Evolutionary conservation across 1,140 invertebrate species (phyloP).

Genomic region (Heterodera schachtii): DNA sequence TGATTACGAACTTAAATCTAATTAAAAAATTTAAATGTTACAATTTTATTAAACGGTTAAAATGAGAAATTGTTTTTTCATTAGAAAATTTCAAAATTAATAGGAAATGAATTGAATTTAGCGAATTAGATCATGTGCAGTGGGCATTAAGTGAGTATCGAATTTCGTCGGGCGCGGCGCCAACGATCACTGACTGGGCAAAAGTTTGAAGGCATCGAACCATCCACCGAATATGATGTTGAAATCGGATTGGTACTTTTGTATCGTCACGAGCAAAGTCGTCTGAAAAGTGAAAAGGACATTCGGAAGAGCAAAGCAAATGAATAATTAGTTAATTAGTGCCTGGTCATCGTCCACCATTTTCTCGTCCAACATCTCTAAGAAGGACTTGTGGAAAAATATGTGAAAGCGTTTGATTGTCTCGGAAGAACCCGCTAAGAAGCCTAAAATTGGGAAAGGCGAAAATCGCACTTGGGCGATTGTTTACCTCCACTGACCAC

Average conservation of each 20-base stretch:
- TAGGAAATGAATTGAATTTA: background rate
- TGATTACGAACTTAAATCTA: background rate
- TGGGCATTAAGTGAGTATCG: background rate
- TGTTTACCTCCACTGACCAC: slow-evolving; percentile 45
- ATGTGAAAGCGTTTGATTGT: slow-evolving; percentile 44
- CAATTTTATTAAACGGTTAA: background rate
- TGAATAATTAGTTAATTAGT: background rate
- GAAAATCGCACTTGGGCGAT: background rate
- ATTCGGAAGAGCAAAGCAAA: too few species aligned
- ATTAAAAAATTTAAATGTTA: too few species aligned
- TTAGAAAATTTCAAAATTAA: background rate
- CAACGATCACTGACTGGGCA: slow-evolving; percentile 30
- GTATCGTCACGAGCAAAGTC: slow-evolving; percentile 47
- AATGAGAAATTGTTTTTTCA: background rate
- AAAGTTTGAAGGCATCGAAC: slow-evolving; percentile 54
- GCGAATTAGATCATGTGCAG: background rate
- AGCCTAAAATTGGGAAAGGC: slow-evolving; percentile 5
- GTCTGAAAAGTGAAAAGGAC: slow-evolving; percentile 40
- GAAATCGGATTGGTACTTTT: slow-evolving; percentile 37
- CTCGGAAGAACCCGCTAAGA: slow-evolving; percentile 46
- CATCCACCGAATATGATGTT: slow-evolving; percentile 50
- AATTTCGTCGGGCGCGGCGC: background rate
- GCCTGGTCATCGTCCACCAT: slow-evolving; percentile 55
- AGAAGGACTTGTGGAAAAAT: slow-evolving; percentile 47
- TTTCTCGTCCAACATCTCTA: slow-evolving; percentile 42